Evolutionary conservation across 2,113 vertebrate genomes (phyloP).

Genomic region (Shinisaurus crocodilurus): DNA sequence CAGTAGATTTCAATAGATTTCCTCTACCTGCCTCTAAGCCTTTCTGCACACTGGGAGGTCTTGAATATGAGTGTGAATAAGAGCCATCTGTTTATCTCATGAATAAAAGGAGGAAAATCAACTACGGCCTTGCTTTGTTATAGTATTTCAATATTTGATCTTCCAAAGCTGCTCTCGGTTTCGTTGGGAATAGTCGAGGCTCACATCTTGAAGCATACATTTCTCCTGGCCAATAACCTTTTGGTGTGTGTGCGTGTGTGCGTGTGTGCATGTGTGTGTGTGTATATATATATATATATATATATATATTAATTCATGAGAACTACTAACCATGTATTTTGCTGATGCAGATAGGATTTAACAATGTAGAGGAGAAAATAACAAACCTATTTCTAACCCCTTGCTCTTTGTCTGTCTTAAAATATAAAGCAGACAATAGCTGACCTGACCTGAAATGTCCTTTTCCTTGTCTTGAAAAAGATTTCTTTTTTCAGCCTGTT

Average conservation of each 20-base stretch:
- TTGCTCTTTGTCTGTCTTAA: constrained; percentile 54
- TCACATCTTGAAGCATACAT: constrained; percentile 29
- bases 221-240: constrained; percentile 26
- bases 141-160: constrained; percentile 39
- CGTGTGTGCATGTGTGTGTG: background rate
- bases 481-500: constrained; percentile 67
- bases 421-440: constrained; percentile 65
- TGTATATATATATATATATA: background rate
- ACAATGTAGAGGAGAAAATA: constrained; percentile 47
- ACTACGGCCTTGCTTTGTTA: background rate
- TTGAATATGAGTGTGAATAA: constrained; percentile 27
- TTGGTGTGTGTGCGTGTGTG: background rate
- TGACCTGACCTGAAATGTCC: constrained; percentile 62
- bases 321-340: constrained; percentile 54
- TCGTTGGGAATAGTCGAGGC: constrained; percentile 35
- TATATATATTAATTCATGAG: background rate
- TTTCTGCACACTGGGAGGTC: constrained; percentile 22
- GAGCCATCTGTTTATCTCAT: constrained; percentile 33
- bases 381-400: background rate
- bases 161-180: constrained; percentile 16
- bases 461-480: constrained; percentile 70
- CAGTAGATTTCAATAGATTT: constrained; percentile 61
- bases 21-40: constrained; percentile 43
- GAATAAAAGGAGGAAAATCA: constrained; percentile 30
- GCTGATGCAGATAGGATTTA: constrained; percentile 39